Conservation (phyloP, 2,797 vertebrate species). For the Danio kyathit region DNA sequence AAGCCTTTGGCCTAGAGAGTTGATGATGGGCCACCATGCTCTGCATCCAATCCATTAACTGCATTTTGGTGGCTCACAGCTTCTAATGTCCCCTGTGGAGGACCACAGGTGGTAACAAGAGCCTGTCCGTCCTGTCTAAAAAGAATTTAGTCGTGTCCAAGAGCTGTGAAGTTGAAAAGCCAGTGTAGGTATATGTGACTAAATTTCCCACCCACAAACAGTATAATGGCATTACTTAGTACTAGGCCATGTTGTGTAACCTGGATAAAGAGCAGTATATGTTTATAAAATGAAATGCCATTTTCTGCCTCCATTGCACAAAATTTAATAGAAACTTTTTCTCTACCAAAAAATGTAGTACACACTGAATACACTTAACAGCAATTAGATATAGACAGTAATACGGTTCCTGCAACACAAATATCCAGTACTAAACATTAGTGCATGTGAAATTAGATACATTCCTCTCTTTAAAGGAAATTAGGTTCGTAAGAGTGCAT, state of each 20-base stretch:
- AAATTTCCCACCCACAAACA: not conserved
- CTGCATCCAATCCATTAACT: not conserved
- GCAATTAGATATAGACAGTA: not conserved
- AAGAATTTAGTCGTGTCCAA: not conserved
- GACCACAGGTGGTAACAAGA: not conserved
- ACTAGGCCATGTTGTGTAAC: not conserved
- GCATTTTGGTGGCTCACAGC: not conserved
- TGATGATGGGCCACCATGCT: not conserved
- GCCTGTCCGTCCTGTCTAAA: slow-evolving; percentile 5
- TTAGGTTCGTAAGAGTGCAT: slow-evolving; percentile 8
- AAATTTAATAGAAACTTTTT: slow-evolving; percentile 3
- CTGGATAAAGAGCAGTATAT: not conserved
- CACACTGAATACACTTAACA: slow-evolving; percentile 12
- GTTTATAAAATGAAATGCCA: not conserved
- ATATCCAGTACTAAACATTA: not conserved
- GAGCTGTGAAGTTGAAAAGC: not conserved
- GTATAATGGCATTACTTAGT: slow-evolving; percentile 3
- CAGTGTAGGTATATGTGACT: not conserved
- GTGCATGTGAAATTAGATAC: slow-evolving; percentile 26
- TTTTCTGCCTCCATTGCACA: slow-evolving; percentile 4
- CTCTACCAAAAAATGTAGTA: not conserved
- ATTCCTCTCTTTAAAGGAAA: slow-evolving; percentile 13
- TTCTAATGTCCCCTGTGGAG: not conserved
- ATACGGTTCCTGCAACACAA: not conserved
- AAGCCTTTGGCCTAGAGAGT: not conserved